These are phyloP conservation scores for Neoaliturus tenellus DNA, from an alignment of 2,888 invertebrate genomes.

Conservation along the genomic window DNA sequence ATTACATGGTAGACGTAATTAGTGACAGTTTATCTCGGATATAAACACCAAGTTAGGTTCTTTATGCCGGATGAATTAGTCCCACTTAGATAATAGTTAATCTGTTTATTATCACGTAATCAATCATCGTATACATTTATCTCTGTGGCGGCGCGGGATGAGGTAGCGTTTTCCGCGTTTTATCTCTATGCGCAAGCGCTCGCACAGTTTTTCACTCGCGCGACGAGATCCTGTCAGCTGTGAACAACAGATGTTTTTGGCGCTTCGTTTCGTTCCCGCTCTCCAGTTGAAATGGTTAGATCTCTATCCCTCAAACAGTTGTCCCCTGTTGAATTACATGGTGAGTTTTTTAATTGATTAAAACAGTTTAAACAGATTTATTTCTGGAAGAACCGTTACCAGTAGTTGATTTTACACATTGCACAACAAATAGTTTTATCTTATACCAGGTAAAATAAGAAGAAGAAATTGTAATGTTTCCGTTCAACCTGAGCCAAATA, in stretches of 20 bases:
- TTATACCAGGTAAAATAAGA: no score
- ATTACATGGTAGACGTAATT: no score
- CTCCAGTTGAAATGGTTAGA: not conserved
- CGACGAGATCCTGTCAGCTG: not conserved
- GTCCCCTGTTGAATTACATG: not conserved
- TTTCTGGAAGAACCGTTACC: no score
- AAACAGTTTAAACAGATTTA: no score
- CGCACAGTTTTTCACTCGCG: not conserved
- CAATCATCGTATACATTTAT: not conserved
- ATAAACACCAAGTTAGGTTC: no score
- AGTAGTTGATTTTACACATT: no score
- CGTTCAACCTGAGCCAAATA: no score
- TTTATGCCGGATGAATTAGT: no score
- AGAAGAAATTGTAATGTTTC: no score
- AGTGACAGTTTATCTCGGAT: no score
- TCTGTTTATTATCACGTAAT: not conserved
- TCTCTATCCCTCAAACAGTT: not conserved
- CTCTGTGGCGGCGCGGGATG: not conserved
- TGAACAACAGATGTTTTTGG: not conserved
- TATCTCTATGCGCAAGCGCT: conserved; percentile 13
- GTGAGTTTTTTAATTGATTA: not conserved
- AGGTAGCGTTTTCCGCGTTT: not conserved
- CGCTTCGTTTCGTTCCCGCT: not conserved
- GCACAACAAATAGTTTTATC: no score
- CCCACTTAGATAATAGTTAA: not conserved